phyloP scores from a whole-genome alignment of 2,113 vertebrate genomes.

The Trogon melanurus region DNA sequence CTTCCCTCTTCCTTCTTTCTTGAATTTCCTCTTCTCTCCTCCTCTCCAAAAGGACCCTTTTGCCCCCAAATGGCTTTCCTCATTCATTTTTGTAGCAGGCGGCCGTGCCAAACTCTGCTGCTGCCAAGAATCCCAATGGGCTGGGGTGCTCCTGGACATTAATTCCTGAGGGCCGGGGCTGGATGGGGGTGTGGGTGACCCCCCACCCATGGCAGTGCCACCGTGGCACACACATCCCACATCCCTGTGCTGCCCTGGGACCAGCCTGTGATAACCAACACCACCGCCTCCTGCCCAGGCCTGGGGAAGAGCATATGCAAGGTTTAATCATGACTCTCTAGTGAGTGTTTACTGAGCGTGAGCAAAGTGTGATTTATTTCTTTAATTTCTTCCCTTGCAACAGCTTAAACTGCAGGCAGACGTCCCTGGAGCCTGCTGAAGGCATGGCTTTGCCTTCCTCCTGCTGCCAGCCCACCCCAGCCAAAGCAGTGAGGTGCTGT shows the following conservation, averaged over 20 bases:
- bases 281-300: background rate
- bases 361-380: slow-evolving; percentile 12
- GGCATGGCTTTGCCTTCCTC: background rate
- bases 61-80: background rate
- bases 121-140: background rate
- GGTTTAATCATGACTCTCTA: background rate
- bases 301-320: background rate
- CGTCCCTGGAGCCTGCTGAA: background rate
- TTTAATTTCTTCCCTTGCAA: slow-evolving; percentile 36
- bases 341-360: background rate
- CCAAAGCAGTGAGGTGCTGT: background rate
- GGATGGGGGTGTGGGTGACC: background rate
- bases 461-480: background rate
- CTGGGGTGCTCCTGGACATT: background rate
- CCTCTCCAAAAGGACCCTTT: background rate
- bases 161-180: background rate
- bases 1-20: background rate
- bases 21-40: background rate
- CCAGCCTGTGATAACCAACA: background rate
- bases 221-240: background rate
- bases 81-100: background rate
- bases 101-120: background rate
- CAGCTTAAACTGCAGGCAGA: background rate
- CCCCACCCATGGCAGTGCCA: background rate
- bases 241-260: background rate